Base-by-base conservation (phyloP, 2,797 vertebrate species). In the Margarornis squamiger region DNA sequence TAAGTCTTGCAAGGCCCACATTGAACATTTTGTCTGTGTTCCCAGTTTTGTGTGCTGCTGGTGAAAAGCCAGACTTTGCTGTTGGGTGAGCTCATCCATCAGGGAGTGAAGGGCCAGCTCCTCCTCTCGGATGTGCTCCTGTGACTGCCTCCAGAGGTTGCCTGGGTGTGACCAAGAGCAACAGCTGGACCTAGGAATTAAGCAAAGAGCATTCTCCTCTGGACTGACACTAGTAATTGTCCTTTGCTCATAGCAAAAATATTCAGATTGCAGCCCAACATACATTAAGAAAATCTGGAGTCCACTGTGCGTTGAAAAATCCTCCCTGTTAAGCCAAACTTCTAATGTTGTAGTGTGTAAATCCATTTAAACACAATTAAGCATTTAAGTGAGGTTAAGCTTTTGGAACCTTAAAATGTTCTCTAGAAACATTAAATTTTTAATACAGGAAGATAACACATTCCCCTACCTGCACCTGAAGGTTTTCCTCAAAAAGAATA, bases 51-150 rank as follows among this genome's bases (percentile, higher is more conserved):
- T 0, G 0, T 2, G 8, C 66, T 43, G 41, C 49, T 83, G 74
- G 54, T 39, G 36, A 55, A 65, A 62, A 22, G 48, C 14, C 24
- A 49, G 54, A 7, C 19, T 52, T 32, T 59, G 57, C 51, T 4
- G 3, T 5, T 20, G 36, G 32, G 38, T 86, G 82, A 95, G 63
- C 38, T 95, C 87, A 91, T 83, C 32, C 38, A 58, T 46, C 32
- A 57, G n/a, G 21, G 32, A 71, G 26, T 2, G 62, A 16, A 39
- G 51, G 46, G 19, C 36, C 66, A 61, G 38, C 30, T 72, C 57
- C 23, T 7, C 1, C 0, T 34, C n/a, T 19, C 0, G 0, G 30
- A 12, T 1, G 1, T 0, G 1, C 23, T 58, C 2, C 0, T 27
- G 41, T 1, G 0, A 2, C 13, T 4, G 7, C 20, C 79, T 61